phyloP scores from a whole-genome alignment of 2,797 vertebrate genomes.

The Cynodonichthys magdalenae region DNA sequence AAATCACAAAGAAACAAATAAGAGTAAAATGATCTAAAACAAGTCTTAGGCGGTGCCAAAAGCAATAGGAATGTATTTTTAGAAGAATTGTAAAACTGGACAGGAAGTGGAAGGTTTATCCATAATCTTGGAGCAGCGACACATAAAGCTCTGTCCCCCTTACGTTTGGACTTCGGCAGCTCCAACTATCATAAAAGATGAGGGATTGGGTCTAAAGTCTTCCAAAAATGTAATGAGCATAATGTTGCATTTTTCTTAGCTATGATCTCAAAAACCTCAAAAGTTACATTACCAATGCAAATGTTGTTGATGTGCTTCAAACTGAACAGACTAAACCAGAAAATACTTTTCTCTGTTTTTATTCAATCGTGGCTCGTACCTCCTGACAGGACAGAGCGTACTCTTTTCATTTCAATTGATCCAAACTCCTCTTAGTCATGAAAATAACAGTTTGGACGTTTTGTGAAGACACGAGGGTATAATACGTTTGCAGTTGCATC shows the following conservation, averaged over 20 bases:
- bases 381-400: background rate
- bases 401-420: slow-evolving; percentile 31
- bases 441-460: slow-evolving; percentile 45
- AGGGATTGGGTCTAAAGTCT: background rate
- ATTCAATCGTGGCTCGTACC: slow-evolving; percentile 10
- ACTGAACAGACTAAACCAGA: background rate
- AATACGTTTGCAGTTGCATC: slow-evolving; percentile 65
- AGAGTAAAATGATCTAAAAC: too few species aligned
- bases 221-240: background rate
- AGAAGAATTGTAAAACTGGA: too few species aligned
- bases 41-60: too few species aligned
- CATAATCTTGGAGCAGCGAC: too few species aligned
- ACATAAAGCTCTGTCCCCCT: too few species aligned
- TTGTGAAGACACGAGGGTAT: slow-evolving; percentile 53
- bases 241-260: slow-evolving; percentile 10
- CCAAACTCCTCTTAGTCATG: slow-evolving; percentile 34
- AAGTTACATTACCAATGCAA: slow-evolving; percentile 1
- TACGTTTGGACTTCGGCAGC: too few species aligned
- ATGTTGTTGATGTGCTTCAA: background rate
- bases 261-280: slow-evolving; percentile 9
- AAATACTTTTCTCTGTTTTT: slow-evolving; percentile 22
- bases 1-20: too few species aligned
- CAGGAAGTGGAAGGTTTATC: too few species aligned
- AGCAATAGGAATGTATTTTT: too few species aligned
- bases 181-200: background rate